These are phyloP conservation scores for Numida meleagris DNA, from an alignment of 2,113 vertebrate genomes.

Conservation along the genomic window DNA sequence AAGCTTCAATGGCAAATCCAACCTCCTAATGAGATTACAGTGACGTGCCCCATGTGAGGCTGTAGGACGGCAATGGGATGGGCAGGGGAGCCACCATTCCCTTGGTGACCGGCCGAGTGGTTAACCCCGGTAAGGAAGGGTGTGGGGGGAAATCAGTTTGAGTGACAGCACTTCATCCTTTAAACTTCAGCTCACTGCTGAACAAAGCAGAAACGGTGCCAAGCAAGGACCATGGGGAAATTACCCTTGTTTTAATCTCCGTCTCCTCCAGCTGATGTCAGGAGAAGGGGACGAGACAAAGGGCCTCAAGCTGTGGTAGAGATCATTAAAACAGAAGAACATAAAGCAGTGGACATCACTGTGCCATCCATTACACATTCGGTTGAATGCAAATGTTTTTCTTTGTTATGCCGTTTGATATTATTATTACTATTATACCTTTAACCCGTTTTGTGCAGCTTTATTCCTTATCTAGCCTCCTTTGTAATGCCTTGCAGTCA, in stretches of 20 bases:
- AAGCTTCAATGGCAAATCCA: conserved; percentile 63
- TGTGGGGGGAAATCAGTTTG: conserved; percentile 2
- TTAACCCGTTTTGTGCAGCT: background rate
- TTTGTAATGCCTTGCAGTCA: conserved; percentile 30
- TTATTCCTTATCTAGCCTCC: background rate
- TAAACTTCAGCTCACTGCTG: conserved; percentile 21
- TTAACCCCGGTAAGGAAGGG: conserved; percentile 20
- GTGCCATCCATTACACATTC: conserved; percentile 29
- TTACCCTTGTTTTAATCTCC: conserved; percentile 43
- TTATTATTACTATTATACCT: background rate
- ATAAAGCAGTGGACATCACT: background rate
- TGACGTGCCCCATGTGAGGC: background rate
- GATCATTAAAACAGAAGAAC: conserved; percentile 48
- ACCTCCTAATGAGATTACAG: conserved; percentile 51
- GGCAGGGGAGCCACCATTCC: conserved; percentile 37
- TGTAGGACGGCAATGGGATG: background rate
- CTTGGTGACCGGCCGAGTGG: conserved; percentile 42
- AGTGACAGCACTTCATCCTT: conserved; percentile 26
- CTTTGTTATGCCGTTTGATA: conserved; percentile 18
- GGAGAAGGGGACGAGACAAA: conserved; percentile 56
- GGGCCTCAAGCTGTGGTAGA: conserved; percentile 44
- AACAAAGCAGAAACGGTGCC: conserved; percentile 55
- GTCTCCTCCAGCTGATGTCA: conserved; percentile 52
- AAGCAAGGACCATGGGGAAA: conserved; percentile 33
- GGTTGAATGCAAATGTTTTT: background rate